Percentiles rank a stretch among this genome's conserved stretches.
Evolutionary conservation across 92 coral and sea anemone genomes (phyloP).

Genomic region (Porites lobata): DNA sequence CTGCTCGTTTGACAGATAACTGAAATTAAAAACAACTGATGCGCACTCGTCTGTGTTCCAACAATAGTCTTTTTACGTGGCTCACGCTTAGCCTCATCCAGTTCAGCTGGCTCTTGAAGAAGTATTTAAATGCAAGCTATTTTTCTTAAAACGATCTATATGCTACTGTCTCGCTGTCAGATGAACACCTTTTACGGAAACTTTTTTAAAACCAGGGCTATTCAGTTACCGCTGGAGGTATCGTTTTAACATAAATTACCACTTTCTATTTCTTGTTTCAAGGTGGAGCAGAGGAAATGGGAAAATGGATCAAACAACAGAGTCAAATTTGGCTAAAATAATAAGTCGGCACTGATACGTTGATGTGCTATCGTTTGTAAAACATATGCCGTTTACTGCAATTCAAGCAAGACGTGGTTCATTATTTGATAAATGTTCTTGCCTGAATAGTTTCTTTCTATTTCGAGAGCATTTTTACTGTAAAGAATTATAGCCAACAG

Average conservation of each 20-base stretch:
- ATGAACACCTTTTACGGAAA: not conserved
- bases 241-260: not conserved
- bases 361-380: too few species aligned
- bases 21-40: conserved; percentile 11
- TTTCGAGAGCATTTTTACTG: too few species aligned
- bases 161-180: not conserved
- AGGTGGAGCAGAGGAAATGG: not conserved
- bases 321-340: not conserved
- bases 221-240: not conserved
- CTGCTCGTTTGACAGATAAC: conserved; percentile 36
- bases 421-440: too few species aligned
- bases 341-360: not conserved
- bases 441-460: too few species aligned
- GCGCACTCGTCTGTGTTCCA: not conserved
- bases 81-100: too few species aligned
- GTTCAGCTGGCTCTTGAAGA: conserved; percentile 4
- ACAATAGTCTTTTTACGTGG: not conserved
- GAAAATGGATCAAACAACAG: not conserved
- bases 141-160: not conserved
- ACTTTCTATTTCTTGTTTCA: not conserved
- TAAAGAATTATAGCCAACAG: too few species aligned
- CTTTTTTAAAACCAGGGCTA: not conserved
- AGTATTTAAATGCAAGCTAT: not conserved
- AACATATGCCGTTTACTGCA: too few species aligned
- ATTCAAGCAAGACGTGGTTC: too few species aligned